A percentile compares a stretch with the other conserved stretches of the same genome.
phyloP scores from a whole-genome alignment of 2,888 invertebrate genomes.

The Muscina levida region DNA sequence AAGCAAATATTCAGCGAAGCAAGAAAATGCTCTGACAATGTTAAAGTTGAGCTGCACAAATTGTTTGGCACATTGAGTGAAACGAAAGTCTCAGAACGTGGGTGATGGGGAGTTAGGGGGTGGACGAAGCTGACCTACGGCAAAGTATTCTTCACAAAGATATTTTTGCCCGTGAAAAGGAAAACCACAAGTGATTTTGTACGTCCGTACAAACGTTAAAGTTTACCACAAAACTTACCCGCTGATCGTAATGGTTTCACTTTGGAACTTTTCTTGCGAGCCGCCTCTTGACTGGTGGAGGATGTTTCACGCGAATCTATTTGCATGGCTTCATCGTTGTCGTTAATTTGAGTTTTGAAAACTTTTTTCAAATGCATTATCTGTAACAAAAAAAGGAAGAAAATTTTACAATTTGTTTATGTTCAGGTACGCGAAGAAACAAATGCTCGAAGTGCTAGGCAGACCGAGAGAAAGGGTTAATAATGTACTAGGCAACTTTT shows the following conservation, averaged over 20 bases:
- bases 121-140: not conserved
- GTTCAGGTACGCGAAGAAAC: not conserved
- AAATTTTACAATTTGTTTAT: slow-evolving; percentile 2
- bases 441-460: not conserved
- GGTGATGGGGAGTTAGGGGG: not conserved
- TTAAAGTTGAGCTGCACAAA: not conserved
- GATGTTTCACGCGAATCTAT: slow-evolving; percentile 85
- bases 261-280: slow-evolving; percentile 78
- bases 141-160: not conserved
- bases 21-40: not conserved
- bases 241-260: slow-evolving; percentile 75
- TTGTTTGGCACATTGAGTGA: not conserved
- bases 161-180: too few relatives aligned
- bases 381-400: slow-evolving; percentile 80
- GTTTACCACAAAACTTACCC: slow-evolving; percentile 68
- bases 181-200: slow-evolving; percentile 37
- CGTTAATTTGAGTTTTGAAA: slow-evolving; percentile 89
- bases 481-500: slow-evolving; percentile 50
- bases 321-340: slow-evolving; percentile 92
- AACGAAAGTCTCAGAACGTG: slow-evolving; percentile 1
- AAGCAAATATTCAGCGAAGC: not conserved
- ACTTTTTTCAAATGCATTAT: slow-evolving; percentile 93
- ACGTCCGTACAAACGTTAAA: slow-evolving; percentile 17
- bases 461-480: not conserved
- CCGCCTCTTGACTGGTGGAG: slow-evolving; percentile 81